A percentile compares a stretch with the other conserved stretches of the same genome.
phyloP scores from a whole-genome alignment of 2,888 invertebrate species.

The Folsomia candida region DNA sequence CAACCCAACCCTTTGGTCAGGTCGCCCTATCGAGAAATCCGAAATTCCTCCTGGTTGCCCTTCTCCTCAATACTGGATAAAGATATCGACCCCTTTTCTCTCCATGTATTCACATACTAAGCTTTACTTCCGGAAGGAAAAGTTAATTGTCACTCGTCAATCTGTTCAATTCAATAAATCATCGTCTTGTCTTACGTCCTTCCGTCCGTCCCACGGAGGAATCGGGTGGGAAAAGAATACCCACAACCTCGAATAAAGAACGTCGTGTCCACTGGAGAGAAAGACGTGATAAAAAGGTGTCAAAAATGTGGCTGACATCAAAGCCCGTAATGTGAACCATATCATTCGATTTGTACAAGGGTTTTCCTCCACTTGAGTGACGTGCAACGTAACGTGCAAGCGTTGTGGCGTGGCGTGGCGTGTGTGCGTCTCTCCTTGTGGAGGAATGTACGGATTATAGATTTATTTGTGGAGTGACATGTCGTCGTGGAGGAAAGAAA shows the following conservation, averaged over 20 bases:
- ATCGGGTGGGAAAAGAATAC: background rate
- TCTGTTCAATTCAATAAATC: constrained; percentile 8
- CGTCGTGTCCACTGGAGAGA: background rate
- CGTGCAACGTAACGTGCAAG: background rate
- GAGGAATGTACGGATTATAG: constrained; percentile 6
- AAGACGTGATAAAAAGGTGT: constrained; percentile 12
- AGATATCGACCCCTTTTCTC: no score
- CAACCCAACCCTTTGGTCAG: no score
- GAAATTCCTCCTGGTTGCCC: no score
- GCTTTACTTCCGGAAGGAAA: no score
- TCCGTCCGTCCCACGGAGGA: background rate
- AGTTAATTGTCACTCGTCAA: background rate
- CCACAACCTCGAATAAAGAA: background rate
- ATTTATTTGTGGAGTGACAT: background rate
- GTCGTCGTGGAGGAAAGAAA: background rate
- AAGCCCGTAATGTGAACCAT: constrained; percentile 20
- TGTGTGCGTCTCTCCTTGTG: no score
- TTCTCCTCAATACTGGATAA: no score
- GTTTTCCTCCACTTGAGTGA: constrained; percentile 11
- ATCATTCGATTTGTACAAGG: constrained; percentile 18
- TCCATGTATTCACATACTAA: no score
- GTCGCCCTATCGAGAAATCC: no score
- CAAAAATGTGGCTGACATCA: constrained; percentile 40
- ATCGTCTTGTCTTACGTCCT: background rate
- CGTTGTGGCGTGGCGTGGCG: no score